Evolutionary conservation across 2,797 vertebrate species (phyloP).

Genomic region (Eleutherodactylus coqui): DNA sequence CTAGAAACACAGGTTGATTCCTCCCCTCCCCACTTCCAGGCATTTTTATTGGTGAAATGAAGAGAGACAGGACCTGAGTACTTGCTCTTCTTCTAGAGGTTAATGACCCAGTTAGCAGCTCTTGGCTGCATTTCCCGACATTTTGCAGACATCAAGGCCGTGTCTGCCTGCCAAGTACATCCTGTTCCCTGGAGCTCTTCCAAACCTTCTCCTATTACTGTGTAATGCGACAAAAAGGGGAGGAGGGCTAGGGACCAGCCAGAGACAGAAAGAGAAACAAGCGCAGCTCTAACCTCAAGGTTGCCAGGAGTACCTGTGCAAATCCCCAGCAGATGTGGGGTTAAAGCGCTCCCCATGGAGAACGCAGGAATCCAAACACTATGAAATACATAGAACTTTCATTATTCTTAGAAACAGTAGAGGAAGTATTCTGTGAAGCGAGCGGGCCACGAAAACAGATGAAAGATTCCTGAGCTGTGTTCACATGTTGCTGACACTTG

Average conservation of each 20-base stretch:
- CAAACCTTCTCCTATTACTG: slow-evolving; percentile 82
- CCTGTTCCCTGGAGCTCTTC: slow-evolving; percentile 83
- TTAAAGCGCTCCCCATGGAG: slow-evolving; percentile 46
- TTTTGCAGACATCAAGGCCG: slow-evolving; percentile 83
- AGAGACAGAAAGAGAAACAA: slow-evolving; percentile 64
- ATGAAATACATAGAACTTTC: slow-evolving; percentile 36
- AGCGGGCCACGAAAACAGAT: slow-evolving; percentile 39
- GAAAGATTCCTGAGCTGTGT: slow-evolving; percentile 1
- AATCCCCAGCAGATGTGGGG: slow-evolving; percentile 7
- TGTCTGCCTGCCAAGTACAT: slow-evolving; percentile 82
- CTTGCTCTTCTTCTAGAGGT: slow-evolving; percentile 81
- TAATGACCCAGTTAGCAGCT: slow-evolving; percentile 87
- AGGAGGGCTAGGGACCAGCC: slow-evolving; percentile 74
- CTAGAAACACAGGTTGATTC: slow-evolving; percentile 74
- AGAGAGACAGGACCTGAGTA: slow-evolving; percentile 76
- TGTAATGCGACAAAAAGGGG: slow-evolving; percentile 82
- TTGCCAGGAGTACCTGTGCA: slow-evolving; percentile 14
- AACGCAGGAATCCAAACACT: slow-evolving; percentile 24
- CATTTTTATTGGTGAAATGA: slow-evolving; percentile 77
- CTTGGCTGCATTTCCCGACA: slow-evolving; percentile 83
- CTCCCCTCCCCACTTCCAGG: slow-evolving; percentile 69
- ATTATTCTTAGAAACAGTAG: slow-evolving; percentile 59
- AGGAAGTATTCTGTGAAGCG: slow-evolving; percentile 36
- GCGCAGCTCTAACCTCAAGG: slow-evolving; percentile 31
- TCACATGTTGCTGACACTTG: slow-evolving; percentile 1